Evolutionary conservation across 2,888 invertebrate species (phyloP).

Genomic region (Sinohyriopsis cumingii): DNA sequence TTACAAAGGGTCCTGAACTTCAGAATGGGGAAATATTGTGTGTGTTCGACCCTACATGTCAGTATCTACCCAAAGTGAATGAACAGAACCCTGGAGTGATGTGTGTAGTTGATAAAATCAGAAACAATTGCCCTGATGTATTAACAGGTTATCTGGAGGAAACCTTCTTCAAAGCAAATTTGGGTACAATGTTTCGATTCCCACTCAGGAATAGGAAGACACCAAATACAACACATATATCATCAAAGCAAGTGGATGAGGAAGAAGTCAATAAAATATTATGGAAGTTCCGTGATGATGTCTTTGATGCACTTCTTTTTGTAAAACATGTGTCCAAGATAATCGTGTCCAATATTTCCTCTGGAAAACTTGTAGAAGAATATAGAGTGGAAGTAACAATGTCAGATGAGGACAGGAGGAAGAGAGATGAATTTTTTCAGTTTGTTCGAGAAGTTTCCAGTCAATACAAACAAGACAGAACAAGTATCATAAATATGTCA

Average conservation of each 20-base stretch:
- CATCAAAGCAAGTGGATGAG: conserved; percentile 16
- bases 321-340: conserved; percentile 23
- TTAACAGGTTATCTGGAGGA: conserved; percentile 33
- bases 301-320: conserved; percentile 29
- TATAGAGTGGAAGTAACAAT: conserved; percentile 4
- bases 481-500: not conserved
- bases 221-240: conserved; percentile 54
- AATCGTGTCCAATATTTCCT: conserved; percentile 7
- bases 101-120: conserved; percentile 23
- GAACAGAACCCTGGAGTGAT: conserved; percentile 31
- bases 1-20: conserved; percentile 38
- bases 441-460: not conserved
- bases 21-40: conserved; percentile 55
- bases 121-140: conserved; percentile 19
- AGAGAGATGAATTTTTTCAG: conserved; percentile 3
- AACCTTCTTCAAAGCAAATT: conserved; percentile 6
- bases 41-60: conserved; percentile 63
- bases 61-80: conserved; percentile 45
- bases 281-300: conserved; percentile 15
- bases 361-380: conserved; percentile 2
- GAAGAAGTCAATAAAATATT: conserved; percentile 12
- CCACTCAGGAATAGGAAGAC: conserved; percentile 39
- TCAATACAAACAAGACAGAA: not conserved
- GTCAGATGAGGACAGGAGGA: conserved; percentile 2
- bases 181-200: conserved; percentile 41